Evolutionary conservation across 2,888 invertebrate genomes (phyloP).

Genomic region (Plebejus melissa): DNA sequence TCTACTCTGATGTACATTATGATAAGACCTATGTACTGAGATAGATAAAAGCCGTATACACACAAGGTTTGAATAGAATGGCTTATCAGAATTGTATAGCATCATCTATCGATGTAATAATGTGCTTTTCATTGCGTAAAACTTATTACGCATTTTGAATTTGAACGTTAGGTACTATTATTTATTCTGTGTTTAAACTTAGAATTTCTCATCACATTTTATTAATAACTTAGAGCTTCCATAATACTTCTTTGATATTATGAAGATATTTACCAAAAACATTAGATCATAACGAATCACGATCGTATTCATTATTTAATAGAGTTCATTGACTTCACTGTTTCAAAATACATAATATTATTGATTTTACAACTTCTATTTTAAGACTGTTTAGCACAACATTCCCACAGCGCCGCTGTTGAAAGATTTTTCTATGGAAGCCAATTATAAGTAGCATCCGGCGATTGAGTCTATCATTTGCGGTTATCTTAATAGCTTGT

Average conservation of each 20-base stretch:
- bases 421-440: conserved; percentile 21
- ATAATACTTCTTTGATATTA: neutral
- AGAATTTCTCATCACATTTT: neutral
- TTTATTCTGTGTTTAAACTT: neutral
- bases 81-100: too few species aligned
- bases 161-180: neutral
- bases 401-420: conserved; percentile 15
- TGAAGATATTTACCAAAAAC: neutral
- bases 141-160: neutral
- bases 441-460: conserved; percentile 23
- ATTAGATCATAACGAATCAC: neutral
- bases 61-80: too few species aligned
- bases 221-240: neutral
- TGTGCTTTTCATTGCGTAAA: neutral
- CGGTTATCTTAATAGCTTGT: conserved; percentile 11
- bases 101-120: too few species aligned
- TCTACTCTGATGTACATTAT: conserved; percentile 16
- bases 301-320: neutral
- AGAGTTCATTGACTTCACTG: neutral
- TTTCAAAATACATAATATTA: neutral
- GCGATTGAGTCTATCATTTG: conserved; percentile 10
- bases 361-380: neutral
- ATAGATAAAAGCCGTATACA: neutral
- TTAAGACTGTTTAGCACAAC: neutral
- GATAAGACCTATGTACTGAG: neutral